These are phyloP conservation scores for Falco biarmicus DNA, from an alignment of 2,797 vertebrate species.

Conservation along the genomic window DNA sequence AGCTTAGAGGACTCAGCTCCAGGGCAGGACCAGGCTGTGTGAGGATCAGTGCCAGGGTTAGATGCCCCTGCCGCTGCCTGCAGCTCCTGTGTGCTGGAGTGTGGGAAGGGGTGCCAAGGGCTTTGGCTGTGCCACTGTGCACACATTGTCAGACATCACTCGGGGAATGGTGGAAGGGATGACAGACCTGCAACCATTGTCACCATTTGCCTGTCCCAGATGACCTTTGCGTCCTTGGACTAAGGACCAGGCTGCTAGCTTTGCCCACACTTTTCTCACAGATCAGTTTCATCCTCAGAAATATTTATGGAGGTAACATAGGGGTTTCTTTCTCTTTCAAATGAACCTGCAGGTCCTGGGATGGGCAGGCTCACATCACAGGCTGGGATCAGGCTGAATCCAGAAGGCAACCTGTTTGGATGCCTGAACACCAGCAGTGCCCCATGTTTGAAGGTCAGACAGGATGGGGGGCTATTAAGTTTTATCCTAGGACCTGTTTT, in stretches of 20 bases:
- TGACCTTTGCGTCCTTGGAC: neutral
- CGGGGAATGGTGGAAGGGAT: neutral
- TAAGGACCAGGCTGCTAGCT: neutral
- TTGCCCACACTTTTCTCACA: neutral
- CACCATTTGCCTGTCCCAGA: neutral
- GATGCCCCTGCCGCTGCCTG: neutral
- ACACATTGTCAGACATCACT: neutral
- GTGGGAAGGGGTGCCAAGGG: neutral
- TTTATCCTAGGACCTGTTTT: neutral
- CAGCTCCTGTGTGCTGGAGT: fast-evolving
- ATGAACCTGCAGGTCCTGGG: neutral
- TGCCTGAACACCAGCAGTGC: neutral
- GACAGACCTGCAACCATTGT: neutral
- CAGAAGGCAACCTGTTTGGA: neutral
- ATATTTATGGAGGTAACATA: neutral
- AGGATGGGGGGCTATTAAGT: neutral
- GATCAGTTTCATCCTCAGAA: neutral
- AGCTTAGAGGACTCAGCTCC: neutral
- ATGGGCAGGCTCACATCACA: neutral
- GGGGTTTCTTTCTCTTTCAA: neutral
- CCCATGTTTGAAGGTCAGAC: neutral
- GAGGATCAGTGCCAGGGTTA: neutral
- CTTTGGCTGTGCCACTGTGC: neutral
- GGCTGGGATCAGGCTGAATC: neutral
- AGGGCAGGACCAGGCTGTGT: neutral